These are phyloP conservation scores for Labrus mixtus DNA, from an alignment of 2,113 vertebrate species.

Conservation along the genomic window DNA sequence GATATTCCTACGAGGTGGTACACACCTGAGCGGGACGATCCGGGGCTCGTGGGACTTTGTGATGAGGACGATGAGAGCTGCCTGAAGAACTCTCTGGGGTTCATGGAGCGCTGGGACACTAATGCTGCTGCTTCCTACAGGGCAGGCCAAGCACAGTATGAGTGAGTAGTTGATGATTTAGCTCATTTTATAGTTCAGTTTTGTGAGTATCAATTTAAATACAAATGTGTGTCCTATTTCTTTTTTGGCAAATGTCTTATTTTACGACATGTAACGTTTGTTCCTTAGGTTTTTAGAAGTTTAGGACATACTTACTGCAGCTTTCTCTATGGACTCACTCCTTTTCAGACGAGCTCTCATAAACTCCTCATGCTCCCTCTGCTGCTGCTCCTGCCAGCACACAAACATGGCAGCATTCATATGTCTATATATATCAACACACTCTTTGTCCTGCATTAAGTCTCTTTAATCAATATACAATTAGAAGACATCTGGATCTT, in stretches of 20 bases:
- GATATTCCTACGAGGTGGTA: not conserved
- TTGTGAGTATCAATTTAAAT: no score
- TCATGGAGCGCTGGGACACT: slow-evolving; percentile 85
- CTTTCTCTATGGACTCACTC: slow-evolving; percentile 87
- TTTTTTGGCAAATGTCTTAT: not conserved
- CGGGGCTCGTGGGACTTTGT: slow-evolving; percentile 77
- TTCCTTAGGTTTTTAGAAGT: not conserved
- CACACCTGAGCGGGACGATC: slow-evolving; percentile 73
- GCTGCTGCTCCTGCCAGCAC: slow-evolving; percentile 76
- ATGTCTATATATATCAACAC: slow-evolving; percentile 6
- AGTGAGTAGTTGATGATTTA: not conserved
- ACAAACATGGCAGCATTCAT: slow-evolving; percentile 28
- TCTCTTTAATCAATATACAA: not conserved
- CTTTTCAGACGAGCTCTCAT: slow-evolving; percentile 81
- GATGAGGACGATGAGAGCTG: slow-evolving; percentile 86
- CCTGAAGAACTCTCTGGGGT: slow-evolving; percentile 87
- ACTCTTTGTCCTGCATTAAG: not conserved
- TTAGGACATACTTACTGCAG: slow-evolving; percentile 81
- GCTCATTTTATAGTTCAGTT: not conserved
- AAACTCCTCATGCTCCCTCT: slow-evolving; percentile 84
- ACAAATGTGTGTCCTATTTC: no score
- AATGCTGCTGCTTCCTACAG: slow-evolving; percentile 86
- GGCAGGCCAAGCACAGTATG: not conserved
- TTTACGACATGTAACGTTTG: not conserved
- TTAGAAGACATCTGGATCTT: not conserved